A percentile compares a stretch with the other conserved stretches of the same genome.
Evolutionary conservation across 1,140 invertebrate species (phyloP).

Genomic region (Drosophila albomicans): DNA sequence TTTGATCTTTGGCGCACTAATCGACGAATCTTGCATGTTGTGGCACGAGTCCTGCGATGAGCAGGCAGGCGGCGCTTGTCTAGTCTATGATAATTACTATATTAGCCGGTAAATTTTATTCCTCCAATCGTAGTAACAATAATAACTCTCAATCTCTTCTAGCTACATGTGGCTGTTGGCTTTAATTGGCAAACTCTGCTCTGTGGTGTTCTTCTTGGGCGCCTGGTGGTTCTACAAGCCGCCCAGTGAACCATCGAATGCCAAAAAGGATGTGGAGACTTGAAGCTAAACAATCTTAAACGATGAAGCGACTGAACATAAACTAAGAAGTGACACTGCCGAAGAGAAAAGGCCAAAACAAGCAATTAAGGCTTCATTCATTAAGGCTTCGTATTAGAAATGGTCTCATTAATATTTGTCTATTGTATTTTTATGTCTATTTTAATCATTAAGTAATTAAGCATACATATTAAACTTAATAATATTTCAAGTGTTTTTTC

Average conservation of each 20-base stretch:
- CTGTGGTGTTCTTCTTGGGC: constrained; percentile 88
- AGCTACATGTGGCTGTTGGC: constrained; percentile 90
- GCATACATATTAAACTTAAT: constrained; percentile 3
- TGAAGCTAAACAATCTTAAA: constrained; percentile 5
- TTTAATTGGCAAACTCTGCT: constrained; percentile 88
- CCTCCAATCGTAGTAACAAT: neutral
- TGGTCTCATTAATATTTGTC: constrained; percentile 21
- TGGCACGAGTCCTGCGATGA: constrained; percentile 89
- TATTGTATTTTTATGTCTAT: constrained; percentile 28
- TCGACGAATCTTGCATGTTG: constrained; percentile 92
- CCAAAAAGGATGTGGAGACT: constrained; percentile 39
- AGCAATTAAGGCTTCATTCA: constrained; percentile 11
- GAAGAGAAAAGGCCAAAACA: neutral
- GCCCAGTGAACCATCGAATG: constrained; percentile 58
- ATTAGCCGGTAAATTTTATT: constrained; percentile 88
- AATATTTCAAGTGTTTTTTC: neutral
- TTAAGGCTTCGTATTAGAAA: constrained; percentile 11
- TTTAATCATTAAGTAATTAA: constrained; percentile 36
- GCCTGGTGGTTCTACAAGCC: constrained; percentile 90
- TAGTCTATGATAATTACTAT: constrained; percentile 89
- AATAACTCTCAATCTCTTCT: constrained; percentile 45
- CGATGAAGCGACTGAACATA: constrained; percentile 7
- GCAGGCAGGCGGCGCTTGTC: constrained; percentile 87
- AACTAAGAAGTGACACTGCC: constrained; percentile 25
- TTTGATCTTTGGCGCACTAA: constrained; percentile 93